Evolutionary conservation across 2,888 invertebrate genomes (phyloP).

Genomic region (Platynereis dumerilii): DNA sequence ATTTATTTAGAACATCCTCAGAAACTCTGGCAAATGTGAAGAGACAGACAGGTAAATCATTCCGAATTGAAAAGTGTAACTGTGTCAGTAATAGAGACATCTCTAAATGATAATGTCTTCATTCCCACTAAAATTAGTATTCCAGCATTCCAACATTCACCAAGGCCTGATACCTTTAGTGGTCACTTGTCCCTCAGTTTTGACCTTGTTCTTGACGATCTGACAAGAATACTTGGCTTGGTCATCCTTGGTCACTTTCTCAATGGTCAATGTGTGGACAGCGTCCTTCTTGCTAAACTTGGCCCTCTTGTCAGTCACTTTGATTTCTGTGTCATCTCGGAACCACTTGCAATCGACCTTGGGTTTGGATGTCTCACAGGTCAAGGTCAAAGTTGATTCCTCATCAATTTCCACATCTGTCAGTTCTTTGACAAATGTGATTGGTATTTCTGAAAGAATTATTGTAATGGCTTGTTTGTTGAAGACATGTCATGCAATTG

Average conservation of each 20-base stretch:
- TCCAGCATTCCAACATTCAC: too few species aligned
- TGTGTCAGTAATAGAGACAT: too few species aligned
- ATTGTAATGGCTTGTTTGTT: too few species aligned
- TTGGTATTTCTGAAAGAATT: constrained; percentile 9
- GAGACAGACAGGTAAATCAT: too few species aligned
- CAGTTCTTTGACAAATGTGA: constrained; percentile 12
- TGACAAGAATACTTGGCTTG: constrained; percentile 53
- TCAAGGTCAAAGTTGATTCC: constrained; percentile 73
- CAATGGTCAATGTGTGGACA: constrained; percentile 48
- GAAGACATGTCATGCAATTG: too few species aligned
- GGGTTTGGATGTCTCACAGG: constrained; percentile 92
- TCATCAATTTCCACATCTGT: constrained; percentile 39
- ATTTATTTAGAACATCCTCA: too few species aligned
- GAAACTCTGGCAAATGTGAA: too few species aligned
- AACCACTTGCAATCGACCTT: constrained; percentile 89
- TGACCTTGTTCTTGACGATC: constrained; percentile 45
- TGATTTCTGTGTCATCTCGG: constrained; percentile 69
- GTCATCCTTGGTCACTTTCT: constrained; percentile 50
- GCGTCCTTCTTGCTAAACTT: constrained; percentile 42
- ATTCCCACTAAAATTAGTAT: too few species aligned
- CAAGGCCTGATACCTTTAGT: constrained; percentile 25
- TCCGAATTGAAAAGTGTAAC: too few species aligned
- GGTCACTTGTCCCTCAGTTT: constrained; percentile 46
- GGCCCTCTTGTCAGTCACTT: constrained; percentile 54
- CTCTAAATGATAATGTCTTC: too few species aligned